phyloP scores from a whole-genome alignment of 2,797 vertebrate genomes.

The Aphelocoma californica region DNA sequence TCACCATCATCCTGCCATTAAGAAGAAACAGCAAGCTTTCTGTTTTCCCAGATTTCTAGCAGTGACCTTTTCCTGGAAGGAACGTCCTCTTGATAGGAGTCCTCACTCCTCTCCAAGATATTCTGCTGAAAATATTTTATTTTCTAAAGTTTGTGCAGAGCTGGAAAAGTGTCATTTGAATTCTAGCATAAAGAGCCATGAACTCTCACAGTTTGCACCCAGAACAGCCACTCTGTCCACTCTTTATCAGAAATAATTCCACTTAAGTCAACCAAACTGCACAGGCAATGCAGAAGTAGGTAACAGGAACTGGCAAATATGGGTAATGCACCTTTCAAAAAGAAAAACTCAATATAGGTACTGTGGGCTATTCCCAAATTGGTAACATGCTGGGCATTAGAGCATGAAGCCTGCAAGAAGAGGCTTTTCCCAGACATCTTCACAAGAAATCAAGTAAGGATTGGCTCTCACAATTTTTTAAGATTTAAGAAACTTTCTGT shows the following conservation, averaged over 20 bases:
- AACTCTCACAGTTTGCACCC: neutral
- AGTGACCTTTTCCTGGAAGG: neutral
- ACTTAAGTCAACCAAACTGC: neutral
- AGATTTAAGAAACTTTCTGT: neutral
- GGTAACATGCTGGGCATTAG: neutral
- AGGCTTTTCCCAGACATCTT: neutral
- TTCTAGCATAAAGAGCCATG: neutral
- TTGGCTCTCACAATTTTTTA: neutral
- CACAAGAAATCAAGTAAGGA: neutral
- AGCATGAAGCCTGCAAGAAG: neutral
- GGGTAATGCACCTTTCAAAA: neutral
- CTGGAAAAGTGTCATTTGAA: neutral
- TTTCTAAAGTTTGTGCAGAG: neutral
- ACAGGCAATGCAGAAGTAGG: neutral
- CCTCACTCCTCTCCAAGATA: neutral
- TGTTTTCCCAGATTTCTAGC: neutral
- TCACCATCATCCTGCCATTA: neutral
- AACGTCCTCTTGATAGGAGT: neutral
- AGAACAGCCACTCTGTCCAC: neutral
- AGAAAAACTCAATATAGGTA: neutral
- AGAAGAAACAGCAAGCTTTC: neutral
- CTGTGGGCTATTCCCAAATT: rapidly evolving
- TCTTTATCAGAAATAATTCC: neutral
- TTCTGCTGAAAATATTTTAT: neutral
- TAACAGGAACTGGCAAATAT: neutral